Conservation (phyloP, 1,140 invertebrate species). For the Monomorium pharaonis region DNA sequence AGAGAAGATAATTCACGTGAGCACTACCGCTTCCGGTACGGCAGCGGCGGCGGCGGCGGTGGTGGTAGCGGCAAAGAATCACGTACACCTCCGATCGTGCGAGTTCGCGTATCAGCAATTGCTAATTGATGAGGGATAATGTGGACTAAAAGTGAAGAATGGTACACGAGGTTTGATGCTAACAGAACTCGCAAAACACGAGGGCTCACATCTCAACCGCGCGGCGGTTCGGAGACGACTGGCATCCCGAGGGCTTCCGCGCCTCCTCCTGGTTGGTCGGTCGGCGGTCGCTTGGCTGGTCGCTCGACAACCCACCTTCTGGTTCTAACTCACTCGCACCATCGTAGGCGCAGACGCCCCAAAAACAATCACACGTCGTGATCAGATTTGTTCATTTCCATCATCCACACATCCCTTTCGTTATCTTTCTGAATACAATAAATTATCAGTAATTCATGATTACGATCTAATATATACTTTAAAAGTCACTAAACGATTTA, state of each 20-base stretch:
- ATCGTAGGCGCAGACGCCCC: constrained; percentile 78
- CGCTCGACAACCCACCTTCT: constrained; percentile 53
- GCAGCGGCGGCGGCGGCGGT: not conserved
- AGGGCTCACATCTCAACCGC: constrained; percentile 80
- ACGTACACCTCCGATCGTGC: constrained; percentile 6
- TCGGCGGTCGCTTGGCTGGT: constrained; percentile 62
- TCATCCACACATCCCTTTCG: not conserved
- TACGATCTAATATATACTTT: not conserved
- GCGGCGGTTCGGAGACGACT: constrained; percentile 83
- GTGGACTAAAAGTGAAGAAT: not conserved
- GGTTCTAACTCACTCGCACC: constrained; percentile 66
- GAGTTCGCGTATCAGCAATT: constrained; percentile 18
- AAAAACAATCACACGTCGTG: constrained; percentile 74
- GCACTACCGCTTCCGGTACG: not conserved
- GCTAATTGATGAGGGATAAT: not conserved
- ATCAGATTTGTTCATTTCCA: not conserved
- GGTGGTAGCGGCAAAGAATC: not conserved
- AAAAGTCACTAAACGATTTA: not conserved
- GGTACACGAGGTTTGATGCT: constrained; percentile 58
- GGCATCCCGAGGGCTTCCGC: constrained; percentile 75
- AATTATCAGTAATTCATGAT: not conserved
- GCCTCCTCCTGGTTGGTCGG: constrained; percentile 77
- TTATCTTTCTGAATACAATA: not conserved
- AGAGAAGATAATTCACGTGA: constrained; percentile 40
- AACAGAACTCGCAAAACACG: constrained; percentile 23